Percentiles rank a stretch among this genome's conserved stretches.
Conservation (phyloP, 2,888 invertebrate genomes). For the Tromatobia lineatoria region DNA sequence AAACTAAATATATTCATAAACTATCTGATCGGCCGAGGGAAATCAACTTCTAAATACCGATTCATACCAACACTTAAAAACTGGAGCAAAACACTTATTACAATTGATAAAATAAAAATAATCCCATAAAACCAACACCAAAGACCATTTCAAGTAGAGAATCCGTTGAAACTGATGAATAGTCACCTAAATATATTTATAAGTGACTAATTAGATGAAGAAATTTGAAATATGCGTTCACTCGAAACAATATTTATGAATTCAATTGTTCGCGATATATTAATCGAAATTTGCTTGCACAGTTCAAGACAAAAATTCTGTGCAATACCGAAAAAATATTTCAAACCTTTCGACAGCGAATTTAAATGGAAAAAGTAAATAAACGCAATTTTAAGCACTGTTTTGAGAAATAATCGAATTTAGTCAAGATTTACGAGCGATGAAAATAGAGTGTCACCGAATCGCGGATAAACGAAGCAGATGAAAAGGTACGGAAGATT, state of each 20-base stretch:
- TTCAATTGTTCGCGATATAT: background rate
- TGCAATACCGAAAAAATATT: background rate
- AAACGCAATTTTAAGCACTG: background rate
- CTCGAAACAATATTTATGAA: background rate
- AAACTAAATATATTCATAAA: constrained; percentile 14
- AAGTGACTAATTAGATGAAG: background rate
- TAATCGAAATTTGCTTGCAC: background rate
- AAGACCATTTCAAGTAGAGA: background rate
- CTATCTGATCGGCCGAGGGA: background rate
- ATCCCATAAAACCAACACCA: background rate
- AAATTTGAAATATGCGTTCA: background rate
- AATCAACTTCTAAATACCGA: background rate
- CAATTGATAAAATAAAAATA: background rate
- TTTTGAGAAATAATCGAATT: background rate
- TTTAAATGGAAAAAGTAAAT: background rate
- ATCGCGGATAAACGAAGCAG: constrained; percentile 35
- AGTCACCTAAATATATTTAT: background rate
- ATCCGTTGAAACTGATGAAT: background rate
- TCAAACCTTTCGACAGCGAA: background rate
- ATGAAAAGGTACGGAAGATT: constrained; percentile 13
- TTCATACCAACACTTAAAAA: no score
- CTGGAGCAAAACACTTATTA: background rate
- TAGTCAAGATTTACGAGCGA: background rate
- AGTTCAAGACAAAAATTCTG: background rate
- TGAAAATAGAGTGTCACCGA: background rate